Evolutionary conservation across 2,888 invertebrate genomes (phyloP).

Genomic region (Lasioglossum pauxillum): DNA sequence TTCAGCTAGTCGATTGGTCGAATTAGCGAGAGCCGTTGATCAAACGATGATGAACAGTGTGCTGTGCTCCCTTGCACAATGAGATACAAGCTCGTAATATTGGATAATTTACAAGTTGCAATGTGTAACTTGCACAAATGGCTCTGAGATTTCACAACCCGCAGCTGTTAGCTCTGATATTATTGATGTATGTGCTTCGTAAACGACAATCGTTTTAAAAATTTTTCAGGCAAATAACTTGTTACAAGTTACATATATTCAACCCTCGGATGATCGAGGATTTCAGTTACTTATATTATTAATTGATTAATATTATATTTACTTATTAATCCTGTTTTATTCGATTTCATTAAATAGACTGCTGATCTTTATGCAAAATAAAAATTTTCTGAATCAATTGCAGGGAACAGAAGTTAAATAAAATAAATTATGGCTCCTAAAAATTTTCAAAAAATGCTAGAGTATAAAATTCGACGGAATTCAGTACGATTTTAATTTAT

Average conservation of each 20-base stretch:
- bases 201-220: not conserved
- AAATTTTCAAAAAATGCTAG: too few species aligned
- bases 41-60: constrained; percentile 8
- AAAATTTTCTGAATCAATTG: not conserved
- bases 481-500: too few species aligned
- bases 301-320: too few species aligned
- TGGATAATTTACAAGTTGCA: constrained; percentile 2
- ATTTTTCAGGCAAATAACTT: not conserved
- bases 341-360: not conserved
- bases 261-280: not conserved
- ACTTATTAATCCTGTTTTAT: too few species aligned
- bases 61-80: not conserved
- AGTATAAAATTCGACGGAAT: too few species aligned
- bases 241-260: not conserved
- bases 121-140: not conserved
- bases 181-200: not conserved
- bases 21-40: constrained; percentile 28
- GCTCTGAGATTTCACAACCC: not conserved
- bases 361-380: not conserved
- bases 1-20: not conserved
- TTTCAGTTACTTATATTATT: not conserved
- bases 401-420: not conserved
- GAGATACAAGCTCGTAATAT: not conserved
- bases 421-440: too few species aligned
- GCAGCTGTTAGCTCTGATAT: not conserved